These are phyloP conservation scores for Brenthis hecate DNA, from an alignment of 2,888 invertebrate genomes.

Conservation along the genomic window DNA sequence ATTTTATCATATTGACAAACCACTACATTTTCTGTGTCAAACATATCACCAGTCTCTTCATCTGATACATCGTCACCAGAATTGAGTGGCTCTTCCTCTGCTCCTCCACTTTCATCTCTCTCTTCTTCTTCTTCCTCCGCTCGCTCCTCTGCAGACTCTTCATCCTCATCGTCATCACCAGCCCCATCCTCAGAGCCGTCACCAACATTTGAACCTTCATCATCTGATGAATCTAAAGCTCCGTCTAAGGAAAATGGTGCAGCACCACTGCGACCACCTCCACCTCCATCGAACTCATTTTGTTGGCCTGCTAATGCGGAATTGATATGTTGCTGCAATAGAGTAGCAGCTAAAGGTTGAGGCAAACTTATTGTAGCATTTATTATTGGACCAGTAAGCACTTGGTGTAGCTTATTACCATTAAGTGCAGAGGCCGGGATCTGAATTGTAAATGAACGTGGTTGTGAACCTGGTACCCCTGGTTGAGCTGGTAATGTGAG, in stretches of 20 bases:
- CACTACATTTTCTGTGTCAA: conserved; percentile 99
- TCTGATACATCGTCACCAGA: conserved; percentile 99
- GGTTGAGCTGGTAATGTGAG: conserved; percentile 92
- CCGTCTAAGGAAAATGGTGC: conserved; percentile 83
- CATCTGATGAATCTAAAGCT: conserved; percentile 87
- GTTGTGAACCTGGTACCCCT: conserved; percentile 86
- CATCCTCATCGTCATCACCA: conserved; percentile 88
- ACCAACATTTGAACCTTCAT: conserved; percentile 85
- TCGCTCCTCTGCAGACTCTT: conserved; percentile 87
- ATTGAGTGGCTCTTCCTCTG: conserved; percentile 94
- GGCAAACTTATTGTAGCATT: conserved; percentile 95
- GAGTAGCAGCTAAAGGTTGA: conserved; percentile 88
- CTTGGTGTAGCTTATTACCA: conserved; percentile 86
- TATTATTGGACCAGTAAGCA: conserved; percentile 93
- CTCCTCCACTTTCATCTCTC: conserved; percentile 85
- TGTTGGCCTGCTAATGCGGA: conserved; percentile 85
- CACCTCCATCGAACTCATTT: conserved; percentile 75
- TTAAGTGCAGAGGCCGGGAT: conserved; percentile 93
- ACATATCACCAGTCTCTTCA: conserved; percentile 96
- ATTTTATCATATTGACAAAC: conserved; percentile 99
- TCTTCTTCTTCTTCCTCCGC: conserved; percentile 86
- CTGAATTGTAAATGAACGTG: conserved; percentile 92
- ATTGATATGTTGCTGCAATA: conserved; percentile 94
- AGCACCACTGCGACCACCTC: conserved; percentile 72
- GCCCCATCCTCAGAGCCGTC: conserved; percentile 86